phyloP scores from a whole-genome alignment of 2,113 vertebrate species.

The Pedetes capensis region DNA sequence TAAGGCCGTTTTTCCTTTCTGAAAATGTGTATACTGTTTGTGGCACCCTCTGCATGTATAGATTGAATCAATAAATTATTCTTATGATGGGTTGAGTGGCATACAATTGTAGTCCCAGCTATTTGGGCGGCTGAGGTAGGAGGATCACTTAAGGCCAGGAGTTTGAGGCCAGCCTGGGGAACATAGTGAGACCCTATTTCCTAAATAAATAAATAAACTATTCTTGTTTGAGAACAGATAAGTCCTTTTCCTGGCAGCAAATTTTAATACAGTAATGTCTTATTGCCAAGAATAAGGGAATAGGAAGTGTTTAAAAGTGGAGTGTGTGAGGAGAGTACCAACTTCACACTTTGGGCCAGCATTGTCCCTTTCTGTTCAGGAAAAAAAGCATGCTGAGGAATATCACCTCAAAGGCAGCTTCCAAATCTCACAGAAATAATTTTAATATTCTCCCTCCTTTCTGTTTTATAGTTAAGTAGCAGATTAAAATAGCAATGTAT shows the following conservation, averaged over 20 bases:
- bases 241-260: neutral
- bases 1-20: too few relatives aligned
- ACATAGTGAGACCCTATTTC: neutral
- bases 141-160: neutral
- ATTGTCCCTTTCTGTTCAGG: neutral
- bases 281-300: neutral
- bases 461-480: neutral
- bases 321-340: neutral
- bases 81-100: neutral
- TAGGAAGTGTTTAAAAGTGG: neutral
- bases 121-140: neutral
- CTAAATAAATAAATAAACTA: neutral
- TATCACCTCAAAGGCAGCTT: constrained; percentile 22
- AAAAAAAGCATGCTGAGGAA: neutral
- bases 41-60: too few relatives aligned
- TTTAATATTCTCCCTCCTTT: constrained; percentile 16
- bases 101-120: neutral
- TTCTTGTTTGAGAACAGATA: neutral
- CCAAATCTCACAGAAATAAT: constrained; percentile 16
- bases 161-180: neutral
- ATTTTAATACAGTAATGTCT: neutral
- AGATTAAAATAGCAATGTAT: constrained; percentile 29
- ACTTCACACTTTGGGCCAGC: neutral
- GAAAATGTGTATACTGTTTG: too few relatives aligned
- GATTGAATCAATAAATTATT: constrained; percentile 31